These are phyloP conservation scores for Eulemur coronatus DNA, from an alignment of 2,797 vertebrate genomes.

Conservation along the genomic window DNA sequence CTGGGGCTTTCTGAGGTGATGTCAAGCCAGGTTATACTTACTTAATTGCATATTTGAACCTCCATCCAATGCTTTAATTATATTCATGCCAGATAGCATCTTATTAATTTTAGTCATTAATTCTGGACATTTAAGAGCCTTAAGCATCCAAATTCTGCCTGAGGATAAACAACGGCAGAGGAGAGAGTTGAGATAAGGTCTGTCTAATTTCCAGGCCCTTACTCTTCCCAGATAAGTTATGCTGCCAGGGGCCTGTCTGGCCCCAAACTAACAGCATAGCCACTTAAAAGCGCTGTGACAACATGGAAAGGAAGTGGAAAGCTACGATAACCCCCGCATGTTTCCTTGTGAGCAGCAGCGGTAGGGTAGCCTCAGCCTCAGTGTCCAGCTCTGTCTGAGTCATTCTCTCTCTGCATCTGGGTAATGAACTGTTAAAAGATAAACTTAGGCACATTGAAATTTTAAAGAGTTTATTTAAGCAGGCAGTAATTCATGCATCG, in stretches of 20 bases:
- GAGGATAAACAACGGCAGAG: not conserved
- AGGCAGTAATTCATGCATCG: not conserved
- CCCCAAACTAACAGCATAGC: not conserved
- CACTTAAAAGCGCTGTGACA: not conserved
- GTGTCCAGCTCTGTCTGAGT: not conserved
- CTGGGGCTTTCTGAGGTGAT: not conserved
- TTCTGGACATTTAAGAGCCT: not conserved
- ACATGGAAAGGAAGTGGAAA: not conserved
- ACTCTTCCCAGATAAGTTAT: not conserved
- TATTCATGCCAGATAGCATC: not conserved
- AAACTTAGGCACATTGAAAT: not conserved
- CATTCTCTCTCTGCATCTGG: not conserved
- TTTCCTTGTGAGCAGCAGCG: not conserved
- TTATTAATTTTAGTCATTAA: constrained; percentile 9
- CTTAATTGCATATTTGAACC: not conserved
- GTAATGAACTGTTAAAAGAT: not conserved
- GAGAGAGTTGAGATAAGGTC: not conserved
- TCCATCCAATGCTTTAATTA: not conserved
- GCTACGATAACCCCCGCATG: rapidly evolving
- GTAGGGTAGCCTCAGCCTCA: not conserved
- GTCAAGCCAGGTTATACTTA: not conserved
- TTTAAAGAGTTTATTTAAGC: not conserved
- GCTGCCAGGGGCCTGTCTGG: not conserved
- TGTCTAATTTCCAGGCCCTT: not conserved
- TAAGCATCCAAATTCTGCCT: not conserved